These are phyloP conservation scores for Spisula subtruncata DNA, from an alignment of 2,888 invertebrate species.

Conservation along the genomic window DNA sequence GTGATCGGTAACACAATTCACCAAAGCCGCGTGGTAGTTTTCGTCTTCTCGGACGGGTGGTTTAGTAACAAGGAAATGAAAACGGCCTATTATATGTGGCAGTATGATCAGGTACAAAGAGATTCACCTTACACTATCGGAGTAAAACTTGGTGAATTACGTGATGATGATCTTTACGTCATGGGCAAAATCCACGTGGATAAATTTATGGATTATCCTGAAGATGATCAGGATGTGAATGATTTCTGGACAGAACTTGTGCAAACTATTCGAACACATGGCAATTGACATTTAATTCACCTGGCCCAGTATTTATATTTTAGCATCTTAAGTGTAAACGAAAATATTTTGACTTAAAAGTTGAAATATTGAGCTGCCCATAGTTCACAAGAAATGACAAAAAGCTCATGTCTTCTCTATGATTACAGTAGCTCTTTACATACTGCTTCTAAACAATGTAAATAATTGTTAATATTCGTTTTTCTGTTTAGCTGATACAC, in stretches of 20 bases:
- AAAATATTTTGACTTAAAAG: too few species aligned
- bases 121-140: not conserved
- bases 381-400: too few species aligned
- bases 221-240: not conserved
- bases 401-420: too few species aligned
- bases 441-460: too few species aligned
- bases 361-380: too few species aligned
- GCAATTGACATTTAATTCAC: too few species aligned
- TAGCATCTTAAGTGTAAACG: too few species aligned
- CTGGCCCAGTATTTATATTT: too few species aligned
- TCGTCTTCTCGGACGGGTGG: slow-evolving; percentile 24
- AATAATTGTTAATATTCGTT: too few species aligned
- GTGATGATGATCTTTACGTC: not conserved
- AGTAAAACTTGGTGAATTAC: not conserved
- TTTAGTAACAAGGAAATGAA: not conserved
- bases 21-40: not conserved
- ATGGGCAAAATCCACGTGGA: not conserved
- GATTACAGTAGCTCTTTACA: too few species aligned
- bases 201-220: not conserved
- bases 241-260: slow-evolving; percentile 20
- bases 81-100: slow-evolving; percentile 23
- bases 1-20: not conserved
- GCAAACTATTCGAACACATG: not conserved
- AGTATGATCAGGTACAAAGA: not conserved
- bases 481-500: too few species aligned